Conservation (phyloP, 2,888 invertebrate genomes). For the Rhimphoctona megacephalus region DNA sequence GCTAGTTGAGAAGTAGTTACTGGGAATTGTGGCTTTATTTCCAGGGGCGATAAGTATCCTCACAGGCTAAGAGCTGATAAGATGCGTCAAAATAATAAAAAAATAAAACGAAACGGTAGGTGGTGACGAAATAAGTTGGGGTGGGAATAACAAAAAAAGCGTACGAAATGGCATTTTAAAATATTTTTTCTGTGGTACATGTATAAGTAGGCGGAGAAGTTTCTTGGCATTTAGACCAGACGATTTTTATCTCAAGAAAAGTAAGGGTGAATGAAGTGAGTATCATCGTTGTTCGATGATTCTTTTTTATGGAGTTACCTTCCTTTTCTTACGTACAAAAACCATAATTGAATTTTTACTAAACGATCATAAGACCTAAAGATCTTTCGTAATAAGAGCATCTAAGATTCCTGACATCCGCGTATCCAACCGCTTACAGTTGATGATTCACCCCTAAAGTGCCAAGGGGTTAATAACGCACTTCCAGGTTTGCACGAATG, state of each 20-base stretch:
- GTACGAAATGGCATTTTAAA: neutral
- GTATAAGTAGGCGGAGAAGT: constrained; percentile 30
- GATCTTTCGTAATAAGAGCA: constrained; percentile 26
- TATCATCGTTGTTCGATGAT: neutral
- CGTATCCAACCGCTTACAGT: constrained; percentile 32
- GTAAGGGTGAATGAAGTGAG: neutral
- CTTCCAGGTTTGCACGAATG: constrained; percentile 77
- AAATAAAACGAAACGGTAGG: constrained; percentile 38
- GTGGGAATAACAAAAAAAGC: neutral
- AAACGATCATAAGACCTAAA: neutral
- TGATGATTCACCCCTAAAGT: constrained; percentile 68
- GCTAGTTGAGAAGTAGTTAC: constrained; percentile 24
- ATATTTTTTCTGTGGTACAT: neutral
- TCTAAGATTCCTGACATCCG: constrained; percentile 19
- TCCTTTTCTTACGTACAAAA: neutral
- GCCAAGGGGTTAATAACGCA: constrained; percentile 79
- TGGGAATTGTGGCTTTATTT: constrained; percentile 61
- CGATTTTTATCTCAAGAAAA: constrained; percentile 23
- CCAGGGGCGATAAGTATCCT: constrained; percentile 64
- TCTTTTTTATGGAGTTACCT: neutral
- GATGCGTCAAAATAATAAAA: constrained; percentile 41
- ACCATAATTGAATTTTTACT: neutral
- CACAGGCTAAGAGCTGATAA: constrained; percentile 53
- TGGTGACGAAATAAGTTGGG: constrained; percentile 19
- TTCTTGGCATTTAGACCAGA: constrained; percentile 28